Conservation (phyloP, 1,140 invertebrate species). For the Procambarus virginalis region DNA sequence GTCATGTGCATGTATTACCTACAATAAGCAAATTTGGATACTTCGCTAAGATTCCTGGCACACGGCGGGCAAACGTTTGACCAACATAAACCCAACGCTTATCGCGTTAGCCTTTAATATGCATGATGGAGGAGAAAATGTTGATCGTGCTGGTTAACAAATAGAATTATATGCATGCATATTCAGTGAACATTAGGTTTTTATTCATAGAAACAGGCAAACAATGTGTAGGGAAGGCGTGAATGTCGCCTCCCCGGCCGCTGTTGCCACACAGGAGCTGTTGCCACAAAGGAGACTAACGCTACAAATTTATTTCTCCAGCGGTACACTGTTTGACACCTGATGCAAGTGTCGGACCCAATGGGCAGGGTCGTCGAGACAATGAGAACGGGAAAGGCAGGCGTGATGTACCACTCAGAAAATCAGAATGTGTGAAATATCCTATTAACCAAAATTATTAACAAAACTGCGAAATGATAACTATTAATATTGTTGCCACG, state of each 20-base stretch:
- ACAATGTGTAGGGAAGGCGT: not conserved
- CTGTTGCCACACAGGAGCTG: not conserved
- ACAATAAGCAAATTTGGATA: too few relatives aligned
- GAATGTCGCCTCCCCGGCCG: not conserved
- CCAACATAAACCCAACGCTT: too few relatives aligned
- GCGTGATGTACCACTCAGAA: not conserved
- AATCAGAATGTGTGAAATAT: not conserved
- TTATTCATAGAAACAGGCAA: not conserved
- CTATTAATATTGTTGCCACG: not conserved
- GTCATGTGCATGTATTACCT: too few relatives aligned
- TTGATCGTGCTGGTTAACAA: not conserved
- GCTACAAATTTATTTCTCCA: not conserved
- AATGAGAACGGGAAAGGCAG: not conserved
- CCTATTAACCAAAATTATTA: not conserved
- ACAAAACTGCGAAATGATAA: not conserved
- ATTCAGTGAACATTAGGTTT: not conserved
- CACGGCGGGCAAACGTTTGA: too few relatives aligned
- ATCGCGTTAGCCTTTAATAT: too few relatives aligned
- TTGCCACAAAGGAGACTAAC: not conserved
- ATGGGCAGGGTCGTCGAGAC: not conserved
- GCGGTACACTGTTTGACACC: not conserved
- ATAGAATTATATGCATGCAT: not conserved
- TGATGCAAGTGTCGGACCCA: not conserved
- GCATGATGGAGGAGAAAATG: too few relatives aligned
- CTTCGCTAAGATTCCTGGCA: too few relatives aligned